Evolutionary conservation across 2,797 vertebrate genomes (phyloP), one percentile per base, ranked within the genome.

Genomic region (Chanos chanos): DNA sequence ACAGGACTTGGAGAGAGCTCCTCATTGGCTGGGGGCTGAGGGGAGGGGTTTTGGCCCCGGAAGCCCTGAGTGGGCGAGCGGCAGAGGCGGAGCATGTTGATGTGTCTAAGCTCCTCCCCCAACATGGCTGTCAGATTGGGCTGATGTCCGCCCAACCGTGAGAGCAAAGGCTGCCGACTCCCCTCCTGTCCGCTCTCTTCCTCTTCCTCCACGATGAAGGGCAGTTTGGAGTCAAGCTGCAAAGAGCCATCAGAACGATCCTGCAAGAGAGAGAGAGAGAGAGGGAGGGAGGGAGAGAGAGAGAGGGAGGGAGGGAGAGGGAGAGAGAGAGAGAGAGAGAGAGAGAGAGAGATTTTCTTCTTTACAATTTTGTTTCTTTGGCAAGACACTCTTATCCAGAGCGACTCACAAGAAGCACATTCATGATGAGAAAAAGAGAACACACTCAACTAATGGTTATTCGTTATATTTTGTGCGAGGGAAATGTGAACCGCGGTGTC

Each of bases 31-130:
- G 47, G 79, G 34, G 66, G 71, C 45, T 76, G 89, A 0, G 86
- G 84, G 10, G 89, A 84, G 28, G 86, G 82, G 73, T 89, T 91
- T 54, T 68, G 66, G 56, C 86, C 85, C 61, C 57, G 57, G 61
- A 72, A 77, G 57, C 87, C 86, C 27, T 70, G 87, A 51, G 81
- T 84, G 0, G 93, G 91, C 8, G 92, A 89, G 5, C 54, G 86
- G 66, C 90, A 86, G 51, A 86, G 85, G 27, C 79, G 83, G 15
- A 91, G 84, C 15, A 90, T 84, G 0, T 79, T 81, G 48, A 89
- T 84, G 73, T 89, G 90, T 5, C 81, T 85, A 19, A 94, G 77
- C 76, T 97, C 93, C 39, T 95, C 92, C 0, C 92, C 91, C 66
- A 94, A 72, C 76, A 92, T 82, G 70, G 87, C 85, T 75, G 89